Percentiles rank a stretch among this genome's conserved stretches.
Conservation (phyloP, 2,888 invertebrate genomes). For the Trisateles emortualis region DNA sequence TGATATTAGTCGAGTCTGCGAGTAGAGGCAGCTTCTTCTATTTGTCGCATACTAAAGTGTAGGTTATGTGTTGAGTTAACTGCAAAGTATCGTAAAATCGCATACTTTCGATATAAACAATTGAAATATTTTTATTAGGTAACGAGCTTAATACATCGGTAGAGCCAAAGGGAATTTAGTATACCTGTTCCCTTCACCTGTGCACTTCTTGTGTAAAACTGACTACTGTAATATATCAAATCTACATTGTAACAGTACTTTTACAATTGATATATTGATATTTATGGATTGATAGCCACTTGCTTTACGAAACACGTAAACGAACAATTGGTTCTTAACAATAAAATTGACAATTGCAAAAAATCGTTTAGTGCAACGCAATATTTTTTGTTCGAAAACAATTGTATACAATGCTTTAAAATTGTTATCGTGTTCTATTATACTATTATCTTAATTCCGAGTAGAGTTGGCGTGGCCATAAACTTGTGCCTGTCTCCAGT, state of each 20-base stretch:
- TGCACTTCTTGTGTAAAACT: no score
- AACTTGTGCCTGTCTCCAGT: constrained; percentile 55
- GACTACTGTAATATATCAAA: background rate
- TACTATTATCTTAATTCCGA: constrained; percentile 61
- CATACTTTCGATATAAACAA: no score
- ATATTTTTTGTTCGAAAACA: constrained; percentile 1
- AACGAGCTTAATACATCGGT: no score
- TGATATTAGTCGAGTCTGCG: no score
- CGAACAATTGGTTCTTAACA: background rate
- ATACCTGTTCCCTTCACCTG: no score
- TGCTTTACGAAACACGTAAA: background rate
- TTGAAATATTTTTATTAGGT: no score
- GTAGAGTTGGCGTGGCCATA: constrained; percentile 62
- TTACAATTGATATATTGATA: background rate
- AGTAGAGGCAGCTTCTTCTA: no score
- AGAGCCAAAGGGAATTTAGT: no score
- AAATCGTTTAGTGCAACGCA: background rate
- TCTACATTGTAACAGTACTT: background rate
- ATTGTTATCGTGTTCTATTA: constrained; percentile 50
- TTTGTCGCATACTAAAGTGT: no score
- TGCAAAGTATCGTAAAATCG: no score
- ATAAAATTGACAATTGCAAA: background rate
- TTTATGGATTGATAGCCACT: background rate
- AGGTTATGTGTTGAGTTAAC: no score
- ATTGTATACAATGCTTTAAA: constrained; percentile 42